These are phyloP conservation scores for Iphiclides podalirius DNA, from an alignment of 2,888 invertebrate genomes.

Conservation along the genomic window DNA sequence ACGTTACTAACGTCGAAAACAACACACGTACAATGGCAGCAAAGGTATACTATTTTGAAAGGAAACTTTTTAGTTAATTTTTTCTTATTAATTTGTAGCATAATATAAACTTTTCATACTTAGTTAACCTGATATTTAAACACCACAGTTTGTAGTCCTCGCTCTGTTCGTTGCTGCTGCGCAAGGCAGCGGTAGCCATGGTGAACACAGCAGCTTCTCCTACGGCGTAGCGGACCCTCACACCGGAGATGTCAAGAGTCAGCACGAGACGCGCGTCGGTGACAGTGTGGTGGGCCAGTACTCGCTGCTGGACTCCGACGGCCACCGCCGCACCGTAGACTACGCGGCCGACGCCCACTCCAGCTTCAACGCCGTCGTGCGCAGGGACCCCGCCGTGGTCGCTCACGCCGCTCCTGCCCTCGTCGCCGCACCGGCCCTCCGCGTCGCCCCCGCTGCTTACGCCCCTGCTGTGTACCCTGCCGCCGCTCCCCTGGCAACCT, in stretches of 20 bases:
- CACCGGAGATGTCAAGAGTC: conserved; percentile 76
- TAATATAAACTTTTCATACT: neutral
- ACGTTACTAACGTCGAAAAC: conserved; percentile 17
- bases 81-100: too few relatives aligned
- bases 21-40: conserved; percentile 24
- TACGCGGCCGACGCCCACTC: conserved; percentile 76
- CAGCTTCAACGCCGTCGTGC: conserved; percentile 80
- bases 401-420: conserved; percentile 40
- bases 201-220: conserved; percentile 68
- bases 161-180: conserved; percentile 29
- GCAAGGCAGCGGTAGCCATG: conserved; percentile 38
- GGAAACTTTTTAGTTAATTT: too few relatives aligned
- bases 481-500: conserved; percentile 21
- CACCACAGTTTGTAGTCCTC: conserved; percentile 39
- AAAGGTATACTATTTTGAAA: conserved; percentile 14
- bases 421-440: conserved; percentile 32
- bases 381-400: conserved; percentile 63
- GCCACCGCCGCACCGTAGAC: conserved; percentile 82
- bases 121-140: neutral
- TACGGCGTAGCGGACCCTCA: conserved; percentile 70
- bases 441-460: conserved; percentile 30
- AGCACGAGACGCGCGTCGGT: conserved; percentile 83
- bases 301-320: conserved; percentile 80
- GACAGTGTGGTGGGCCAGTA: conserved; percentile 80
- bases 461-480: neutral